Percentiles rank a stretch among this genome's conserved stretches.
Evolutionary conservation across 2,888 invertebrate species (phyloP).

Genomic region (Microplitis deprimator): DNA sequence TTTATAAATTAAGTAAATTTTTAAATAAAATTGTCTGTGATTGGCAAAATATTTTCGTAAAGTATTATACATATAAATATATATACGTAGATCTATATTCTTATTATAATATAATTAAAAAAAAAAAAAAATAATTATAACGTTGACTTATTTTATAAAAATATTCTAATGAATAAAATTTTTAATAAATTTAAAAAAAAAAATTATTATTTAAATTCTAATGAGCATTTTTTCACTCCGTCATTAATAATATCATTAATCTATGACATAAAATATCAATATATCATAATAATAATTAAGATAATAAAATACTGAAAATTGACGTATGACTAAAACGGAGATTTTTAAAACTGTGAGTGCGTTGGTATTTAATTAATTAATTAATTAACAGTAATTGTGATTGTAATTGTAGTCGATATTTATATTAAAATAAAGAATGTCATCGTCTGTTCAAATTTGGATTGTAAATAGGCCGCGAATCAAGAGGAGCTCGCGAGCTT

Average conservation of each 20-base stretch:
- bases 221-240: slow-evolving; percentile 43
- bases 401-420: background rate
- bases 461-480: slow-evolving; percentile 53
- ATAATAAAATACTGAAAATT: slow-evolving; percentile 50
- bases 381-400: background rate
- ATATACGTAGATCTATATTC: slow-evolving; percentile 9
- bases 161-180: slow-evolving; percentile 7
- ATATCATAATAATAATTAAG: slow-evolving; percentile 7
- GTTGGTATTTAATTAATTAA: background rate
- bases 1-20: slow-evolving; percentile 1
- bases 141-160: slow-evolving; percentile 14
- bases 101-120: background rate
- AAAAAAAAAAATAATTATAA: slow-evolving; percentile 14
- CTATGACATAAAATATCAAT: background rate
- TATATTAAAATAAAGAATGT: slow-evolving; percentile 32
- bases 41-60: slow-evolving; percentile 19
- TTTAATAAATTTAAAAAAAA: slow-evolving; percentile 1
- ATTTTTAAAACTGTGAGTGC: slow-evolving; percentile 1
- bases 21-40: slow-evolving; percentile 17
- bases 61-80: slow-evolving; percentile 17
- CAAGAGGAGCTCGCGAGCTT: slow-evolving; percentile 42
- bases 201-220: slow-evolving; percentile 32
- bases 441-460: slow-evolving; percentile 54
- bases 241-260: slow-evolving; percentile 9
- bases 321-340: slow-evolving; percentile 10